Conservation (phyloP, 2,888 invertebrate genomes). For the Crossocerus cetratus region DNA sequence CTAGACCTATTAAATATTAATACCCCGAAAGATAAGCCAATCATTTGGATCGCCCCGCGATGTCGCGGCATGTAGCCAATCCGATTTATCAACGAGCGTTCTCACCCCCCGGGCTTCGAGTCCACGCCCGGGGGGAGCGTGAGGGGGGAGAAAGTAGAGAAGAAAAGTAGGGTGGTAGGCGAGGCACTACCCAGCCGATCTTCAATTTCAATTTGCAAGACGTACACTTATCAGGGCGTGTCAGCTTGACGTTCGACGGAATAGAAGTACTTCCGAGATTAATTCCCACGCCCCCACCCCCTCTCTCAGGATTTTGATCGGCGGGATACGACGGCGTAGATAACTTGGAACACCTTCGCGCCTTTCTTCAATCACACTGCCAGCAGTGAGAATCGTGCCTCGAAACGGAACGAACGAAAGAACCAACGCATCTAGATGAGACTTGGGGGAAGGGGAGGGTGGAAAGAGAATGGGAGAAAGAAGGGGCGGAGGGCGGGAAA, state of each 20-base stretch:
- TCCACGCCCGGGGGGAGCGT: background rate
- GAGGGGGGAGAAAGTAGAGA: background rate
- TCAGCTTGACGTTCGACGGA: constrained; percentile 57
- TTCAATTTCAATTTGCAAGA: constrained; percentile 59
- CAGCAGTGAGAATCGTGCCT: constrained; percentile 2
- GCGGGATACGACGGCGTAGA: constrained; percentile 57
- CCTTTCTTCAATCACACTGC: constrained; percentile 39
- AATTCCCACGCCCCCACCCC: constrained; percentile 44
- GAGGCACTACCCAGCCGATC: constrained; percentile 30
- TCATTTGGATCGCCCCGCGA: constrained; percentile 1
- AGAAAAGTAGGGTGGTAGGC: background rate
- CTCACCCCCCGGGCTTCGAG: background rate
- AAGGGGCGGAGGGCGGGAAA: background rate
- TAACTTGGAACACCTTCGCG: constrained; percentile 60
- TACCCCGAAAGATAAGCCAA: constrained; percentile 2
- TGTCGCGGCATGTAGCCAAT: background rate
- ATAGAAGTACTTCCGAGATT: constrained; percentile 58
- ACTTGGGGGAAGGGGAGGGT: background rate
- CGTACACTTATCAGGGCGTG: constrained; percentile 56
- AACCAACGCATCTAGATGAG: too few species aligned
- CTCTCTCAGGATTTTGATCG: constrained; percentile 57
- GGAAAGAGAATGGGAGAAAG: background rate
- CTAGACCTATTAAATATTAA: constrained; percentile 1
- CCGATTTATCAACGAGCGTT: background rate
- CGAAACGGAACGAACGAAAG: background rate